Evolutionary conservation across 2,113 vertebrate species (phyloP), one percentile per base, ranked within the genome.

Genomic region (Bucco capensis): DNA sequence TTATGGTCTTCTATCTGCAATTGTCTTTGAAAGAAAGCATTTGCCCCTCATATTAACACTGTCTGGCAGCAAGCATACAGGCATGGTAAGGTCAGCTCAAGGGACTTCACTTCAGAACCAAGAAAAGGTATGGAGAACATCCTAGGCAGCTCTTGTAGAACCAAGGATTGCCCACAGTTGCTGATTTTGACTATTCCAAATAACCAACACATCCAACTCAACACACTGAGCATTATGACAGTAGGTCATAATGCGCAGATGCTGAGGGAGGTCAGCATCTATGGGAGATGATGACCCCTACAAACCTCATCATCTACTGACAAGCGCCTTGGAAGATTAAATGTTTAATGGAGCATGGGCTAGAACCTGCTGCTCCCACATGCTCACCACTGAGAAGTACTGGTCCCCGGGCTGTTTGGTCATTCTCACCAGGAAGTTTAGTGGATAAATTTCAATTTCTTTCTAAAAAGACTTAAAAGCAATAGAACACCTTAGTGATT

Each of bases 311-410:
- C 24, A 15, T 30, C 53, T 51, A 27, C 27, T 33, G 12, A 69
- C 11, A 3, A 76, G 6, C 4, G n/a, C 13, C 16, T 56, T 60
- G 53, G 28, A 82, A 87, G 19, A 60, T 42, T 15, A 25, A 84
- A 14, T 28, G 40, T 19, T 49, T 25, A 28, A 8, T 17, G 5
- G 12, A 19, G 10, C 10, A 25, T 14, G 33, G 5, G 3, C 28
- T 66, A 82, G 38, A 90, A 70, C 5, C 9, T 33, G 25, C 4
- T 37, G 35, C 12, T 56, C 31, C 31, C 14, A 28, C 18, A 35
- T 40, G 24, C 11, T 78, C 17, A 6, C 18, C 7, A 0, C 1
- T 27, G 50, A 15, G 5, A n/a, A 50, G 16, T 2, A 10, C n/a
- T 30, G 30, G 8, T 72, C 12, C 46, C 12, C 25, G 46, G 9